Base-by-base conservation (phyloP, 2,113 vertebrate species). In the Spilogale gracilis region DNA sequence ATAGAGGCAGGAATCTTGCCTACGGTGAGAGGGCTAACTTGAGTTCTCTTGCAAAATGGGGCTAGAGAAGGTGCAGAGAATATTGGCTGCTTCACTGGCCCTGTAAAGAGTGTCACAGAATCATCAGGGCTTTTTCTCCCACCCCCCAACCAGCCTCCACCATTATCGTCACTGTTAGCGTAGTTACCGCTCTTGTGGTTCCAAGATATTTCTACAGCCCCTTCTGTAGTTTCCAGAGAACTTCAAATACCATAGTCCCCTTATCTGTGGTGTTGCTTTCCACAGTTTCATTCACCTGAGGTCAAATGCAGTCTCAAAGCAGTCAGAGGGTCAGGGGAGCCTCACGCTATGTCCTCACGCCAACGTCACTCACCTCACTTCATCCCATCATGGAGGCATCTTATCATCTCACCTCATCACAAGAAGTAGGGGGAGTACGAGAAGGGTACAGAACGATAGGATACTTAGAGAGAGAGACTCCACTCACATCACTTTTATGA, bases 101-200 rank as follows among this genome's bases (percentile, higher is more conserved):
- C 74, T 27, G 38, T 21, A 50, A 38, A 20, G 83, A 21, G 20
- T 78, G 48, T 43, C 61, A 4, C 5, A 23, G 67, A 78, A 67
- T 25, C 38, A 79, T 4, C 6, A 4, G 12, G 52, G 17, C 30
- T 58, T 63, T 93, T 27, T 2, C 2, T 45, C 21, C 65, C 43
- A 5, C 17, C 32, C 27, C 80, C 9, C 58, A 6, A 10, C 13
- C 32, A 43, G 54, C 43, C 67, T 32, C 5, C 71, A 12, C 9
- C 48, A 4, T 7, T 50, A 13, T 6, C 50, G 0, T 56, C 58
- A 43, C n/a, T 25, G 32, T 13, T 0, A n/a, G 0, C 3, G 27
- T 7, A 43, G 30, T 43, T 32, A 63, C 18, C 56, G 48, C 56
- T 73, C 21, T 32, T 54, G 60, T 30, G 54, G 76, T 11, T 17